A percentile compares a stretch with the other conserved stretches of the same genome.
These are phyloP conservation scores for Hermatobates lingyangjiaoensis DNA, from an alignment of 1,140 invertebrate genomes.

Conservation along the genomic window DNA sequence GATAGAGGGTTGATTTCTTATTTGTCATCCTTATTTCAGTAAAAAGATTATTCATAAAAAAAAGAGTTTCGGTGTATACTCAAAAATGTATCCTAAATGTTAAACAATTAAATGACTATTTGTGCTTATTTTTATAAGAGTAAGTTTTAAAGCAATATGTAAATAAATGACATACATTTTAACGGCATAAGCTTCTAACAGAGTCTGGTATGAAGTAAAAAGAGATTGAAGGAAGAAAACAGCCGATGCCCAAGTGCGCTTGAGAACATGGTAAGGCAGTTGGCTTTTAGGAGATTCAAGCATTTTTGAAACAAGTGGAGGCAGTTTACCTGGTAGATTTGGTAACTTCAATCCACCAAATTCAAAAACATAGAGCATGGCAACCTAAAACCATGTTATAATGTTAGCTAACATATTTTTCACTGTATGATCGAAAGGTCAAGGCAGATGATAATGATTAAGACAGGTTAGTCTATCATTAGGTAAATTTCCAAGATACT, in stretches of 20 bases:
- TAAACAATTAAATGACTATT: no score
- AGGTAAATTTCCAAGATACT: background rate
- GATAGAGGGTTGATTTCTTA: no score
- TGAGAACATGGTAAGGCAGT: background rate
- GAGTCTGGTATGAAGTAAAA: background rate
- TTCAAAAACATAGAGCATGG: background rate
- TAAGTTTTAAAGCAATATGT: no score
- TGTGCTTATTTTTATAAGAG: no score
- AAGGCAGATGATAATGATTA: background rate
- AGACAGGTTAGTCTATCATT: background rate
- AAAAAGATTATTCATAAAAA: no score
- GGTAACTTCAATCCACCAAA: background rate
- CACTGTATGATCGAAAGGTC: background rate
- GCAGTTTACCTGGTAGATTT: background rate
- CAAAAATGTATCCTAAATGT: no score
- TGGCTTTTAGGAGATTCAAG: background rate
- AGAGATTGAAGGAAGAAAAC: background rate
- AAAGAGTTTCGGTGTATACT: no score
- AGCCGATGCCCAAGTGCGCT: background rate
- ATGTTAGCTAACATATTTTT: background rate
- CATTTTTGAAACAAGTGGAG: background rate
- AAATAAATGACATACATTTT: slow-evolving; percentile 1
- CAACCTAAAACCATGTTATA: background rate
- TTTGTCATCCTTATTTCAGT: no score
- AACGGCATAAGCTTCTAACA: background rate